Conservation (phyloP, 30 jellyfish, hydroid and myxozoan genomes). For the Turritopsis dohrnii region DNA sequence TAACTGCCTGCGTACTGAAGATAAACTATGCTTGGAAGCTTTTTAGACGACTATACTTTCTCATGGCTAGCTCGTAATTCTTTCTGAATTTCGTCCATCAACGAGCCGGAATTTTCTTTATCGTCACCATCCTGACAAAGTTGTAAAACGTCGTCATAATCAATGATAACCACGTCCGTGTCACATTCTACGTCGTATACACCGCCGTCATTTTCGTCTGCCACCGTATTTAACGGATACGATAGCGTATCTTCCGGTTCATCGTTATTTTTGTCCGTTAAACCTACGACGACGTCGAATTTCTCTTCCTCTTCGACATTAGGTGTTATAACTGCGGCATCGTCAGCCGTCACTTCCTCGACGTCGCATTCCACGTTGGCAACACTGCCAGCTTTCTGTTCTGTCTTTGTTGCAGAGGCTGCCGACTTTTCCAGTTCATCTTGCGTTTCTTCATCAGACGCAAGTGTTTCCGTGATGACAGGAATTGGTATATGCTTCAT, state of each 20-base stretch:
- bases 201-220: background rate
- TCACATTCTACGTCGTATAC: conserved; percentile 5
- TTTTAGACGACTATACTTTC: background rate
- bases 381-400: background rate
- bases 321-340: background rate
- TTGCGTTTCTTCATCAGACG: conserved; percentile 8
- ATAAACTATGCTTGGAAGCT: background rate
- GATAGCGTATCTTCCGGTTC: background rate
- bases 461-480: conserved; percentile 1
- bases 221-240: background rate
- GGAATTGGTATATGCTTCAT: background rate
- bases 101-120: background rate
- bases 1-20: background rate
- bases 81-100: background rate
- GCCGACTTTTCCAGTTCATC: background rate
- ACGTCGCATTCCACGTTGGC: background rate
- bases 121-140: background rate
- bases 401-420: background rate
- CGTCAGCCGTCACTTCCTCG: background rate
- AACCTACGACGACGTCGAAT: background rate
- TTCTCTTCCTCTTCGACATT: background rate
- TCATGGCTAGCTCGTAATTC: background rate
- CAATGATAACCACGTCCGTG: background rate
- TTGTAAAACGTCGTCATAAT: background rate
- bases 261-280: background rate